phyloP scores from a whole-genome alignment of 2,113 vertebrate genomes.

The Ailurus styani region DNA sequence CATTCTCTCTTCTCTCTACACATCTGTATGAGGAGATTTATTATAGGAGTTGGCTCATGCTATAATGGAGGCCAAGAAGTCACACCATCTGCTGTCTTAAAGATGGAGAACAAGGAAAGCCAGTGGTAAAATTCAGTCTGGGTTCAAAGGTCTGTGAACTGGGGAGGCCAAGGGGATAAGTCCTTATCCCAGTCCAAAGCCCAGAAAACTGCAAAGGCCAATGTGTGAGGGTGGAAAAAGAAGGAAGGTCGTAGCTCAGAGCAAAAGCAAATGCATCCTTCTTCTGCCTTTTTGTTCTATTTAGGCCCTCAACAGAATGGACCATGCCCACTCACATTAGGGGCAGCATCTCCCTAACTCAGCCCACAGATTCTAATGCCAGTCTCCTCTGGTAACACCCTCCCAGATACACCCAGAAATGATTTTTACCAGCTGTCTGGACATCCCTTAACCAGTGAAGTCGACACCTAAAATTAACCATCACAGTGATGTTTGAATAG shows the following conservation, averaged over 20 bases:
- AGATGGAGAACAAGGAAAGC: neutral
- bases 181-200: neutral
- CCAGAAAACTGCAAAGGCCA: neutral
- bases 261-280: neutral
- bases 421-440: neutral
- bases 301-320: neutral
- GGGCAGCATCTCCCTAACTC: neutral
- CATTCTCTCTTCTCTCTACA: neutral
- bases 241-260: neutral
- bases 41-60: neutral
- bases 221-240: neutral
- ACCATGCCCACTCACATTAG: neutral
- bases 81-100: neutral
- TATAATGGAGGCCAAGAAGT: neutral
- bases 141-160: neutral
- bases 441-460: neutral
- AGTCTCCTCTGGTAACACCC: neutral
- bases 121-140: neutral
- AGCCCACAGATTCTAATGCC: neutral
- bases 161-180: too few species aligned
- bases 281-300: neutral
- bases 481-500: neutral
- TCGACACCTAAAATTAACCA: neutral
- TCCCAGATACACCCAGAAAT: neutral
- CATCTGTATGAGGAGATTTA: neutral